Evolutionary conservation across 2,113 vertebrate species (phyloP).

Genomic region (Paracanthobrama guichenoti): DNA sequence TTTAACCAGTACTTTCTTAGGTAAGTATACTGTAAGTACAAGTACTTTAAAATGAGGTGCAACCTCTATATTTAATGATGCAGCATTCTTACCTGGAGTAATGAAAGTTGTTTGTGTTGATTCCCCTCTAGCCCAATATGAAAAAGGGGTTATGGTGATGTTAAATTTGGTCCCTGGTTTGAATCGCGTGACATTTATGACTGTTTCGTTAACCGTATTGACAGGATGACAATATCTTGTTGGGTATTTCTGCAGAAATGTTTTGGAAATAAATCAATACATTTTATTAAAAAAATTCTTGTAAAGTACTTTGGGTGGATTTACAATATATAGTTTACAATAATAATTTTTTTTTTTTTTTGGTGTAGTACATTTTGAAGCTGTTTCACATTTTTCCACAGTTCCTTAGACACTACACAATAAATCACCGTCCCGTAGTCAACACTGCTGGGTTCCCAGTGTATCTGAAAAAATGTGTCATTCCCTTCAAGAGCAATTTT

Average conservation of each 20-base stretch:
- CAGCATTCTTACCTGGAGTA: conserved; percentile 67
- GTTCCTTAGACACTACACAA: conserved; percentile 67
- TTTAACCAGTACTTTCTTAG: too few relatives aligned
- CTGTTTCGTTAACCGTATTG: conserved; percentile 58
- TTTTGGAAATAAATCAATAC: not conserved
- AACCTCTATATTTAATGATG: not conserved
- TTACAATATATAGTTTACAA: not conserved
- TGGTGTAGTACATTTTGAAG: not conserved
- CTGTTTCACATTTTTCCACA: conserved; percentile 20
- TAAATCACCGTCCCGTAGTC: conserved; percentile 76
- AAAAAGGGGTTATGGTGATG: conserved; percentile 75
- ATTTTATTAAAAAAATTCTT: not conserved
- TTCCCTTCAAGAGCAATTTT: conserved; percentile 69
- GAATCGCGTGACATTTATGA: conserved; percentile 67
- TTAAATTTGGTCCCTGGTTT: conserved; percentile 73
- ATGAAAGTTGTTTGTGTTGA: conserved; percentile 64
- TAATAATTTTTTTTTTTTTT: too few relatives aligned
- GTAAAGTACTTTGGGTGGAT: not conserved
- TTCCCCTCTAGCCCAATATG: conserved; percentile 76
- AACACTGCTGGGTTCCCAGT: conserved; percentile 68
- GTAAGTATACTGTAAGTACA: too few relatives aligned
- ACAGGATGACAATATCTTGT: conserved; percentile 50
- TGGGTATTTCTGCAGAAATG: not conserved
- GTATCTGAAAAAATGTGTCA: conserved; percentile 66
- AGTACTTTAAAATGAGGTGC: too few relatives aligned